Conservation (phyloP, 2,888 invertebrate species). For the Physocephala rufipes region DNA sequence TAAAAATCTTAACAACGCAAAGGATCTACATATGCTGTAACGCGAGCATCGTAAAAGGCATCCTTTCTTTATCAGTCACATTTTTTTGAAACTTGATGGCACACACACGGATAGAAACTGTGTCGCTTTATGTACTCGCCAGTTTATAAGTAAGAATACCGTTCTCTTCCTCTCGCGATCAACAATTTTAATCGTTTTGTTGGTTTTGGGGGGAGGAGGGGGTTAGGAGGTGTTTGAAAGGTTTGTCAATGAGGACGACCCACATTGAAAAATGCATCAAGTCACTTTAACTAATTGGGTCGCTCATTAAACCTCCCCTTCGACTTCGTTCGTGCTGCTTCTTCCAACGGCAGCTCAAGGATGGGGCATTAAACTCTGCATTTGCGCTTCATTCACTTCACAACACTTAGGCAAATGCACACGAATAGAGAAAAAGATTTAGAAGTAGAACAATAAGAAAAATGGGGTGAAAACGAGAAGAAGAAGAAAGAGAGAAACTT, state of each 20-base stretch:
- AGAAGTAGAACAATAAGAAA: too few relatives aligned
- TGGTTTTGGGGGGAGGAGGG: not conserved
- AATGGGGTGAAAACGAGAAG: too few relatives aligned
- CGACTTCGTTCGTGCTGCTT: not conserved
- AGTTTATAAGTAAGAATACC: not conserved
- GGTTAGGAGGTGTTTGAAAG: too few relatives aligned
- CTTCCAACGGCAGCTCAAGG: not conserved
- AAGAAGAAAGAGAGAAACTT: constrained; percentile 7
- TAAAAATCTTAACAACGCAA: too few relatives aligned
- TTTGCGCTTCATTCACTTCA: not conserved
- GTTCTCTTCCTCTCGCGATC: not conserved
- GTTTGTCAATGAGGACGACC: not conserved
- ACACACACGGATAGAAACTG: constrained; percentile 1
- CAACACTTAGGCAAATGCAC: constrained; percentile 21
- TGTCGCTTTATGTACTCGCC: constrained; percentile 7
- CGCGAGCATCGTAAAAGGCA: too few relatives aligned
- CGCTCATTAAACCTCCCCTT: constrained; percentile 55
- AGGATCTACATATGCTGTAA: too few relatives aligned
- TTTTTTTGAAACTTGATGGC: too few relatives aligned
- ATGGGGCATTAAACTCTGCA: not conserved
- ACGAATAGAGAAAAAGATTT: too few relatives aligned
- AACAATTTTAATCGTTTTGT: constrained; percentile 8
- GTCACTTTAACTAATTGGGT: constrained; percentile 61
- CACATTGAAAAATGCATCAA: constrained; percentile 7
- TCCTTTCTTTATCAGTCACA: too few relatives aligned